phyloP scores from a whole-genome alignment of 2,113 vertebrate genomes.

The Nothoprocta pentlandii region DNA sequence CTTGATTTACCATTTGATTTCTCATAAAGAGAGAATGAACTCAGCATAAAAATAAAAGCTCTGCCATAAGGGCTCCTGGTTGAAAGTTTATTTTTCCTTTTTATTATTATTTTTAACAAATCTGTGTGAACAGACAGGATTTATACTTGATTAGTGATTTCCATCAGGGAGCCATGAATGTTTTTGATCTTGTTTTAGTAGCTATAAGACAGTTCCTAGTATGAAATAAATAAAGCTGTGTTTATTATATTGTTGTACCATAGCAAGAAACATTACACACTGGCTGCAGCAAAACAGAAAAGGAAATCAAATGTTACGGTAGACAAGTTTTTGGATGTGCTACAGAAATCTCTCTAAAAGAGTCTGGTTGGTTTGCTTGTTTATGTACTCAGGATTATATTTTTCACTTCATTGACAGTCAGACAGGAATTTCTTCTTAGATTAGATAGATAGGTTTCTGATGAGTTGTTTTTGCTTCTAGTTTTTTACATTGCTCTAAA shows the following conservation, averaged over 20 bases:
- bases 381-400: not conserved
- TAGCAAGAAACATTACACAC: not conserved
- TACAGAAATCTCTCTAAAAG: not conserved
- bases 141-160: not conserved
- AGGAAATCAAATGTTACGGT: not conserved
- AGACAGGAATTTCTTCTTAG: not conserved
- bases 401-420: not conserved
- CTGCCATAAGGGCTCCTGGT: not conserved
- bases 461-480: not conserved
- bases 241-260: not conserved
- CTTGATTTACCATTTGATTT: not conserved
- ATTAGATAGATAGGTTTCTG: not conserved
- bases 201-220: not conserved
- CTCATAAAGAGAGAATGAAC: not conserved
- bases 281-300: not conserved
- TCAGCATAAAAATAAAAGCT: not conserved
- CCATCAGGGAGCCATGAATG: accelerated
- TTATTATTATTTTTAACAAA: not conserved
- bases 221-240: not conserved
- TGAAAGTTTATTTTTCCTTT: not conserved
- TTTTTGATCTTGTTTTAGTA: not conserved
- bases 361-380: not conserved
- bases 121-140: accelerated
- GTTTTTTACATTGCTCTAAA: not conserved
- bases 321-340: not conserved